Conservation (phyloP, 1,140 invertebrate species). For the Drosophila punjabiensis region DNA sequence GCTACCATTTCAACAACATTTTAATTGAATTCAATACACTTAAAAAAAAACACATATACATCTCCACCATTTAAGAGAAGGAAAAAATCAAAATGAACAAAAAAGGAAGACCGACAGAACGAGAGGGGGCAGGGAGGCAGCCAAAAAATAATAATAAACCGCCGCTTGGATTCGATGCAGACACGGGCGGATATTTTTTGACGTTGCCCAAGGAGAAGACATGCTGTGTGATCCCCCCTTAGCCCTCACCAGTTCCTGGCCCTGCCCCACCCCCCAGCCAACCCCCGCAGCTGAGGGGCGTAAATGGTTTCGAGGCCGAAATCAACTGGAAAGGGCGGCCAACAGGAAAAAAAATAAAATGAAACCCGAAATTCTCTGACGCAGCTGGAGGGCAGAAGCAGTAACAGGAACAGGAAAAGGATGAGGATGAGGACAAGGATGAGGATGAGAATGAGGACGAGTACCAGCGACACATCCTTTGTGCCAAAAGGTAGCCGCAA, state of each 20-base stretch:
- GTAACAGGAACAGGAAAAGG: conserved; percentile 51
- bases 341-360: neutral
- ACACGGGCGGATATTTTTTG: conserved; percentile 79
- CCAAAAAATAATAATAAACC: conserved; percentile 70
- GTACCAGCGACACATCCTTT: conserved; percentile 68
- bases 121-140: conserved; percentile 7
- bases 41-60: conserved; percentile 19
- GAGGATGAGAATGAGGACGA: conserved; percentile 23
- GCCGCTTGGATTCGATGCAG: conserved; percentile 66
- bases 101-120: conserved; percentile 18
- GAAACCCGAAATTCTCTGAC: conserved; percentile 45
- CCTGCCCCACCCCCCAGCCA: conserved; percentile 13
- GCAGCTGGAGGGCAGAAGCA: conserved; percentile 76
- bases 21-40: conserved; percentile 60
- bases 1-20: conserved; percentile 17
- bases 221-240: conserved; percentile 56
- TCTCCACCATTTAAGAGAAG: neutral
- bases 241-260: neutral
- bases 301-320: conserved; percentile 74
- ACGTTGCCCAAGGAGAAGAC: conserved; percentile 69
- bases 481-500: conserved; percentile 71
- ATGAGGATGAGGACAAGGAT: too few species aligned
- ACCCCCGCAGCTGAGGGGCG: conserved; percentile 55
- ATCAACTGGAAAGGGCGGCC: conserved; percentile 60
- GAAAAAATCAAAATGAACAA: neutral